Evolutionary conservation across 2,797 vertebrate species (phyloP), one percentile per base, ranked within the genome.

Genomic region (Trichosurus vulpecula): DNA sequence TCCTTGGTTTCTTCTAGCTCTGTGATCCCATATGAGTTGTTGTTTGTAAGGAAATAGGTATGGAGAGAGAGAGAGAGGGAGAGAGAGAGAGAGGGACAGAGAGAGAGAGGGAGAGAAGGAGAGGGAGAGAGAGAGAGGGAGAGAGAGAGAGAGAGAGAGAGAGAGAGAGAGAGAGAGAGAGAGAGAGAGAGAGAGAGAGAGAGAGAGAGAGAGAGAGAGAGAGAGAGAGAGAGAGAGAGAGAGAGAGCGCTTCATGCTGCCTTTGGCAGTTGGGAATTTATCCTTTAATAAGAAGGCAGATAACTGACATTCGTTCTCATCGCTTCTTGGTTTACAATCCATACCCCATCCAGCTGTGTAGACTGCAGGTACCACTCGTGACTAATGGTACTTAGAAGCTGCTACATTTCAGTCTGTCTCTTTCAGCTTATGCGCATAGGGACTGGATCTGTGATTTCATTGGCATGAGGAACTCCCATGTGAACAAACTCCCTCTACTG

Each of bases 261-360:
- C 92, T 95, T 95, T 58, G 27, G 95, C 94, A 97, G 58, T 54
- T 61, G 25, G 22, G 22, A 25, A 91, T 95, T 92, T 92, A 31
- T 94, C 93, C 30, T 81, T 25, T 41, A 41, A 54, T 94, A 93
- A 96, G 90, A 91, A 89, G 6, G 54, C 8, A 95, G 51, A 94
- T 52, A 47, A 92, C 81, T 93, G n/a, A 91, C 57, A 30, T 87
- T 58, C 66, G 81, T 92, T 58, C 16, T 94, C 12, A 66, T 52
- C 54, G 19, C 10, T 95, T 91, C 10, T 91, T 8, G 19, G 58
- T 74, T 4, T 93, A 61, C 93, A 93, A 92, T 51, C 29, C 54
- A 58, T 51, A 47, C 1, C 89, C 41, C 56, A 12, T 58, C n/a
- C 91, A 52, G 14, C 47, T 97, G 96, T 94, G 54, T 90, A 94